Evolutionary conservation across 2,888 invertebrate genomes (phyloP), one percentile per base, ranked within the genome.

Genomic region (Isotomurus palustris): DNA sequence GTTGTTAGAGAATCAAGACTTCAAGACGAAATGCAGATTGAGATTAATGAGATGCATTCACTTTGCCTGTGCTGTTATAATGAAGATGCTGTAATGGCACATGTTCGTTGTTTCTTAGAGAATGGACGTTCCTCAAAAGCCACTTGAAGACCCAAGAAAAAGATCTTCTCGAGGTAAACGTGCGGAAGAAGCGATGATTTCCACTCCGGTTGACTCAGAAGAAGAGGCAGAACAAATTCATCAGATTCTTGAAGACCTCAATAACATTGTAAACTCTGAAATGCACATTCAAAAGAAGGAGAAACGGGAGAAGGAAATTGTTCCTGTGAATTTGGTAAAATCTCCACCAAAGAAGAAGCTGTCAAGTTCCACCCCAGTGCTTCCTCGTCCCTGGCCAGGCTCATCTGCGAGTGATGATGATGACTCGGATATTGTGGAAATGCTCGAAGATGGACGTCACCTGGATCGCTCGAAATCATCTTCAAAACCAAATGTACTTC

Each of bases 221-320:
- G 69, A 69, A 53, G 69, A 69, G 53, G 69, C 67, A 0, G 69
- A 69, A 50, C 67, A 69, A 58, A 69, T 69, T 48, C 66, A 69
- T 54, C 67, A 69, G 49, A 68, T 69, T 32, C 47, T 69, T 5
- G 66, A 68, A 53, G 69, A 69, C 51, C 58, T 69, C 24, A 66
- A 69, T 56, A 69, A 69, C 48, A 68, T 68, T 49, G 67, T 69
- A 24, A 69, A 69, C 47, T 65, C 64, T n/a, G 67, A 69, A 56
- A 62, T 66, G 63, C 61, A 64, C 48, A 53, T 55, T 17, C 55
- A 52, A 22, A 54, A 55, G n/a, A 22, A 32, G 19, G n/a, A n/a
- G 14, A 35, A 49, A 14, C 40, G 43, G 12, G 66, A 69, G 50
- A 58, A 67, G 43, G 62, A 67, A 27, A 67, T 67, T 43, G 64